A percentile compares a stretch with the other conserved stretches of the same genome.
Evolutionary conservation across 2,888 invertebrate species (phyloP).

Genomic region (Endotricha flammealis): DNA sequence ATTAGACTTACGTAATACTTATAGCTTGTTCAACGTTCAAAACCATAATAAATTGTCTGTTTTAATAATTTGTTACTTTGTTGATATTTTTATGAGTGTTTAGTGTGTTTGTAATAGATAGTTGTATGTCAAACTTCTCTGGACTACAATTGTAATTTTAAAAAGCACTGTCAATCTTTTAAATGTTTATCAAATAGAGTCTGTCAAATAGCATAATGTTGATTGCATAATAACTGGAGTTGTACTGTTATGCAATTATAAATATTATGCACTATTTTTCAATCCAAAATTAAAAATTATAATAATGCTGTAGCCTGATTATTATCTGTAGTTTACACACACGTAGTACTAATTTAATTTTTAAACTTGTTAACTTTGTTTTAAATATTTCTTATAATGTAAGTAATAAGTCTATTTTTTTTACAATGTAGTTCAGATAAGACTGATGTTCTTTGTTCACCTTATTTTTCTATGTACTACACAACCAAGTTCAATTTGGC

Average conservation of each 20-base stretch:
- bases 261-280: constrained; percentile 13
- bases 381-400: too few relatives aligned
- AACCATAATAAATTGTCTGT: constrained; percentile 1
- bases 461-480: too few relatives aligned
- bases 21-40: not conserved
- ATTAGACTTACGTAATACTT: not conserved
- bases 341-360: too few relatives aligned
- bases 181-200: too few relatives aligned
- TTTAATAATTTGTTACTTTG: constrained; percentile 23
- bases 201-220: constrained; percentile 12
- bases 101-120: constrained; percentile 11
- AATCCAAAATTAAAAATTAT: too few relatives aligned
- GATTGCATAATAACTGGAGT: constrained; percentile 46
- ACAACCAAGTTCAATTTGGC: too few relatives aligned
- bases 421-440: constrained; percentile 5
- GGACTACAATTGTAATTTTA: constrained; percentile 11
- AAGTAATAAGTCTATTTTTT: not conserved
- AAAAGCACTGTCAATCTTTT: too few relatives aligned
- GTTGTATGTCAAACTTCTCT: constrained; percentile 10
- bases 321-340: too few relatives aligned
- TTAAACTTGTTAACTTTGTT: too few relatives aligned
- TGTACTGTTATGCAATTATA: constrained; percentile 40
- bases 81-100: constrained; percentile 28
- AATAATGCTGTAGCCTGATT: too few relatives aligned
- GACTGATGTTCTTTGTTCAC: too few relatives aligned